Evolutionary conservation across 2,113 vertebrate genomes (phyloP), one percentile per base, ranked within the genome.

Genomic region (Gavialis gangeticus): DNA sequence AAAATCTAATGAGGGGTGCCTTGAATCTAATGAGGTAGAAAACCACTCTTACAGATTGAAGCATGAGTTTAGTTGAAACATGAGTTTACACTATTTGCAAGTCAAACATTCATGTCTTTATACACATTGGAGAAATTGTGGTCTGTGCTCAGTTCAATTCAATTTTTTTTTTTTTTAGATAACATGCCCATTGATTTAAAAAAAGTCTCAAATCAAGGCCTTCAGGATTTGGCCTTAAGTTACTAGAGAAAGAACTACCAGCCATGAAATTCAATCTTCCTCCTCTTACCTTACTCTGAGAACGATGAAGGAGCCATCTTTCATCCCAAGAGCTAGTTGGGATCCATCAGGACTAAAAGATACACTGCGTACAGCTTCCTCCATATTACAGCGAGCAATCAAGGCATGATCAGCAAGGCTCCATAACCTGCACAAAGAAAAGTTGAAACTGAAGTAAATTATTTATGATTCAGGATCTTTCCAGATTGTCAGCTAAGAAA

Each of bases 291-390:
- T 99, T 93, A 99, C 99, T 75, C 99, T 97, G n/a, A 99, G 98
- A 60, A 99, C 99, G 17, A 99, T 99, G 96, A 99, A 99, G 58
- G 99, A 99, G 46, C 99, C 99, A 4, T 99, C 99, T 97, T 99
- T 99, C 99, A 99, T 99, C 19, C 99, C 99, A 28, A 99, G 97
- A 5, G 99, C 99, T 3, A 99, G 96, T 97, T 99, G 99, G 58
- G 99, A 98, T 5, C 99, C 99, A 1, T 99, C 99, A 0, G 98
- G 99, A 90, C 98, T 99, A 98, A 99, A 99, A 80, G 99, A 98
- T 13, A 99, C 99, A 1, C 99, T 99, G 3, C 99, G 98, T 10
- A 99, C 98, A 0, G 99, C 99, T 89, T 99, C 99, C 78, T 99
- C 99, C 99, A 99, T 99, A 82, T 99, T 99, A 64, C 99, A 99